Percentiles rank a stretch among this genome's conserved stretches.
Evolutionary conservation across 2,113 vertebrate species (phyloP).

Genomic region (Oreochromis aureus): DNA sequence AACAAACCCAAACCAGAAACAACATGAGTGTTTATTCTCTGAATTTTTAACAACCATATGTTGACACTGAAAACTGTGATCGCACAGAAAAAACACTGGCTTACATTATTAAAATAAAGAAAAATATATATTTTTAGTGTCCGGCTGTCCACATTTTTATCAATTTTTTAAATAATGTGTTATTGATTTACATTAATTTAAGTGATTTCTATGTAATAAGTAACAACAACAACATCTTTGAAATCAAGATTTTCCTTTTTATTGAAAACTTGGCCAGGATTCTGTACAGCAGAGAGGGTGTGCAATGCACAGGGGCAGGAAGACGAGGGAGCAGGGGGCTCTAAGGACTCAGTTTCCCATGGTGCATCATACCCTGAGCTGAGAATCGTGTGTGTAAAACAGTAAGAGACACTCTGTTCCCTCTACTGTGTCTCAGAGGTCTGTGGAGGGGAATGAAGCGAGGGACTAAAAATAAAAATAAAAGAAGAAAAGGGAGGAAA

Average conservation of each 20-base stretch:
- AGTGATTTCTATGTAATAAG: background rate
- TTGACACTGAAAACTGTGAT: background rate
- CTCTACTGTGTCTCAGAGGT: slow-evolving; percentile 43
- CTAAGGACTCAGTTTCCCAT: slow-evolving; percentile 56
- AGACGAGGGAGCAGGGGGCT: slow-evolving; percentile 20
- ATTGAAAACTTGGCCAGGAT: slow-evolving; percentile 77
- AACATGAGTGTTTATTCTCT: background rate
- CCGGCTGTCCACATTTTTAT: background rate
- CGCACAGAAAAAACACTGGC: background rate
- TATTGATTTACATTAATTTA: background rate
- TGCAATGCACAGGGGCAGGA: slow-evolving; percentile 57
- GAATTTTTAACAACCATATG: background rate
- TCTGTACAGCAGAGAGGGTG: slow-evolving; percentile 71
- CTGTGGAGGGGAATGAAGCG: slow-evolving; percentile 39
- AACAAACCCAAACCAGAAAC: background rate
- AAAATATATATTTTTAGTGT: background rate
- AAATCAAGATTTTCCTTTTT: slow-evolving; percentile 70
- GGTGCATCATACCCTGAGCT: slow-evolving; percentile 60
- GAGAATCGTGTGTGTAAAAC: slow-evolving; percentile 56
- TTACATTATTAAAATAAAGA: background rate
- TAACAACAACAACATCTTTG: slow-evolving; percentile 32
- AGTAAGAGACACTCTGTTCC: slow-evolving; percentile 38
- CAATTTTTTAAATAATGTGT: background rate
- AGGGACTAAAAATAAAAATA: slow-evolving; percentile 45
- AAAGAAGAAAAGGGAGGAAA: slow-evolving; percentile 4